Evolutionary conservation across 2,888 invertebrate genomes (phyloP).

Genomic region (Anthophora plumipes): DNA sequence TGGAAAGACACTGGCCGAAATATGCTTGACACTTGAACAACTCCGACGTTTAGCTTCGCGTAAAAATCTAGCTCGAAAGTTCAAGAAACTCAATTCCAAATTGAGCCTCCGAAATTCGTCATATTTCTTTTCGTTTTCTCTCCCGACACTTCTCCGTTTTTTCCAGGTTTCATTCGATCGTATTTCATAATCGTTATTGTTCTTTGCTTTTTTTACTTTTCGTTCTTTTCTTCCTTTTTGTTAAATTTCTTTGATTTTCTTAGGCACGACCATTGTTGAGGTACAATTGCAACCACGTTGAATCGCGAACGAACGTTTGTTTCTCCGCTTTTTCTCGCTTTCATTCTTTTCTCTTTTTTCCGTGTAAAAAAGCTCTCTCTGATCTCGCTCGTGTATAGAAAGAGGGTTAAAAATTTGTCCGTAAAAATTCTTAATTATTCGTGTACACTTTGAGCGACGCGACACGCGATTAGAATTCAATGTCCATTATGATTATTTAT

Average conservation of each 20-base stretch:
- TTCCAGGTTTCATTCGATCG: slow-evolving; percentile 53
- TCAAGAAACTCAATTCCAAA: slow-evolving; percentile 41
- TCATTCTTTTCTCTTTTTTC: not conserved
- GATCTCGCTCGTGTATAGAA: slow-evolving; percentile 36
- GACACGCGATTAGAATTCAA: slow-evolving; percentile 18
- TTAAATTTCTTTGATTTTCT: slow-evolving; percentile 6
- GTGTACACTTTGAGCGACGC: slow-evolving; percentile 39
- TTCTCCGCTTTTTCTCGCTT: no score
- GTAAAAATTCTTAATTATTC: slow-evolving; percentile 50
- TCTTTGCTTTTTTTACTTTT: not conserved
- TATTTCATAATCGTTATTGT: not conserved
- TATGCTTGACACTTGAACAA: slow-evolving; percentile 75
- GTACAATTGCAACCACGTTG: slow-evolving; percentile 58
- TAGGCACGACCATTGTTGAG: slow-evolving; percentile 64
- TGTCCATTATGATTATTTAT: not conserved
- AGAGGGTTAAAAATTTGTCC: slow-evolving; percentile 44
- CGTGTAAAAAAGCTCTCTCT: slow-evolving; percentile 13
- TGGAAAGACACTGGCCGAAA: slow-evolving; percentile 72
- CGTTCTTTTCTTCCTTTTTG: no score
- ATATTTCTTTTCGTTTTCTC: slow-evolving; percentile 16
- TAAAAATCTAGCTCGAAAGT: slow-evolving; percentile 36
- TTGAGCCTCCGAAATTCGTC: slow-evolving; percentile 15
- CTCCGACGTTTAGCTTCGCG: slow-evolving; percentile 21
- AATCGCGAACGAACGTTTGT: slow-evolving; percentile 18
- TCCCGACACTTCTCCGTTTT: no score